Evolutionary conservation across 2,113 vertebrate genomes (phyloP), one percentile per base, ranked within the genome.

Genomic region (Solea senegalensis): DNA sequence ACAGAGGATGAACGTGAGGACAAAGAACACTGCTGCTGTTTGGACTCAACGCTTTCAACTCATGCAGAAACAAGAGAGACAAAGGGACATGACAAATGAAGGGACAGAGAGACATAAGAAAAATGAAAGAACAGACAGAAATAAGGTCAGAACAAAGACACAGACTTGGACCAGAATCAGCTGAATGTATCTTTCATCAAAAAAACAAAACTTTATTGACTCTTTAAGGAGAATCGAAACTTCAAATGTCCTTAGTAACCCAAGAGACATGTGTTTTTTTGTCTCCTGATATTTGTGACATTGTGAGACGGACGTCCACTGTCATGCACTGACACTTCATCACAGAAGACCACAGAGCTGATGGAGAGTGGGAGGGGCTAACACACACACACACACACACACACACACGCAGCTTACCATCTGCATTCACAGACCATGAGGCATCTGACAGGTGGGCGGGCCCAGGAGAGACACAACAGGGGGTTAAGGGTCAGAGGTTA

Each of bases 321-420:
- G 34, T 65, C 89, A 89, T 85, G 87, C 87, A 75, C 5, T n/a
- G 28, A 84, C 79, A 64, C 6, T 1, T 68, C n/a, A 80, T 49
- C 78, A 89, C 74, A 80, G 63, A 86, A 11, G 62, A 71, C 11
- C 71, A 79, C 81, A 78, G 50, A 8, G 69, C 67, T 53, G 65
- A 69, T 66, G 76, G 34, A 34, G 34, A 2, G 5, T 34, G 34
- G 34, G 34, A 15, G 57, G 43, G 13, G 13, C 34, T 28, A 10
- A 9, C 11, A 55, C 34, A 34, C 34, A 34, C 21, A 21, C 21
- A 21, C 21, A 21, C 21, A 21, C 21, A 21, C 21, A 78, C 61
- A 89, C 71, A 58, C 70, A 72, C 73, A 60, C n/a, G n/a, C 80
- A 80, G 66, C 91, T 93, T 91, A 93, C 89, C 91, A 49, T 92